These are phyloP conservation scores for Prolemur simus DNA, from an alignment of 2,113 vertebrate species.

Conservation along the genomic window DNA sequence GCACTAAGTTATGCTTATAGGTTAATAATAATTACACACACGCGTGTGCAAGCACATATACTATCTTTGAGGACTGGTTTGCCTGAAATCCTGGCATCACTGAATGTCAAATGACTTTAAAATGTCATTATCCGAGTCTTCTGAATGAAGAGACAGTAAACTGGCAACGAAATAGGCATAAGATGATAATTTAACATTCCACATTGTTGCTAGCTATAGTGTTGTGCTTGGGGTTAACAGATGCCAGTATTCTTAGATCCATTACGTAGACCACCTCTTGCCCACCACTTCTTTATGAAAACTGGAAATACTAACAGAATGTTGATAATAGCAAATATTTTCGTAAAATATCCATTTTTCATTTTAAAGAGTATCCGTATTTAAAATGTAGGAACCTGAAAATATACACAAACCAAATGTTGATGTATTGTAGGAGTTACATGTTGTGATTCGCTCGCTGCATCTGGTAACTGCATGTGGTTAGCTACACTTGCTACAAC, in stretches of 20 bases:
- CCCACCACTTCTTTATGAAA: constrained; percentile 2
- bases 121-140: constrained; percentile 12
- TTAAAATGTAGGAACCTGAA: constrained; percentile 72
- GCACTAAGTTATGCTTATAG: neutral
- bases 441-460: constrained; percentile 69
- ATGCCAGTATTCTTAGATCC: neutral
- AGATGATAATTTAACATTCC: neutral
- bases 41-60: neutral
- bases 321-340: constrained; percentile 33
- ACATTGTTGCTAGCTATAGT: neutral
- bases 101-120: neutral
- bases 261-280: neutral
- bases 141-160: neutral
- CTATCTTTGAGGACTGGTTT: constrained; percentile 9
- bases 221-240: neutral
- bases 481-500: constrained; percentile 74
- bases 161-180: neutral
- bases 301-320: constrained; percentile 3
- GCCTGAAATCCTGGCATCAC: neutral
- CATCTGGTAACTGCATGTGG: constrained; percentile 82
- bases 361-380: constrained; percentile 23
- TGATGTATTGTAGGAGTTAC: constrained; percentile 23
- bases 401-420: constrained; percentile 75
- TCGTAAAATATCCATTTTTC: constrained; percentile 59
- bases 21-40: neutral